Conservation (phyloP, 2,797 vertebrate genomes). For the Pangasius krempfi region DNA sequence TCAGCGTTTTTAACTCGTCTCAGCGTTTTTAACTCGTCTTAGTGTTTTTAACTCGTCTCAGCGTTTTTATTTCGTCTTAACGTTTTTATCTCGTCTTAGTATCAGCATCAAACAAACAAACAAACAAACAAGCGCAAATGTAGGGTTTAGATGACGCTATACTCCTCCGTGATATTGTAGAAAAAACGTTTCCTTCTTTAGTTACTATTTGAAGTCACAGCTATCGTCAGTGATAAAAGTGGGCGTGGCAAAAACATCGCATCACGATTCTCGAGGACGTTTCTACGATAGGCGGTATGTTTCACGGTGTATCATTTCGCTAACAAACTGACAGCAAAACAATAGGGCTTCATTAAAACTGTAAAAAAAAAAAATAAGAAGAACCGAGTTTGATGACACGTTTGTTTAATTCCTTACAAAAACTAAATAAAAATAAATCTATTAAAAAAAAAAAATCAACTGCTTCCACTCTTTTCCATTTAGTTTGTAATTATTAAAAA, state of each 20-base stretch:
- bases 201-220: neutral
- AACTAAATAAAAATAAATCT: neutral
- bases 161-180: neutral
- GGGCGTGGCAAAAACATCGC: neutral
- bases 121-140: neutral
- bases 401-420: neutral
- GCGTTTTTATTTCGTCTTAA: no score
- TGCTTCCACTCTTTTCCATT: neutral
- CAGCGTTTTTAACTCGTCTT: no score
- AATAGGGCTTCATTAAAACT: no score
- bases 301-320: neutral
- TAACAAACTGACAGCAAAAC: neutral
- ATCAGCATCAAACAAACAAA: neutral
- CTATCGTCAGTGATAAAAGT: neutral
- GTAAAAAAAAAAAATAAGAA: no score
- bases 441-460: neutral
- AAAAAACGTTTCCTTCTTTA: neutral
- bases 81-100: no score
- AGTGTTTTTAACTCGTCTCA: no score
- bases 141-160: neutral
- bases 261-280: neutral
- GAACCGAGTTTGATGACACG: neutral
- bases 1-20: no score
- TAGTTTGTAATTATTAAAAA: neutral
- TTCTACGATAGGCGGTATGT: neutral